These are phyloP conservation scores for Neoitamus cyanurus DNA, from an alignment of 2,888 invertebrate species.

Conservation along the genomic window DNA sequence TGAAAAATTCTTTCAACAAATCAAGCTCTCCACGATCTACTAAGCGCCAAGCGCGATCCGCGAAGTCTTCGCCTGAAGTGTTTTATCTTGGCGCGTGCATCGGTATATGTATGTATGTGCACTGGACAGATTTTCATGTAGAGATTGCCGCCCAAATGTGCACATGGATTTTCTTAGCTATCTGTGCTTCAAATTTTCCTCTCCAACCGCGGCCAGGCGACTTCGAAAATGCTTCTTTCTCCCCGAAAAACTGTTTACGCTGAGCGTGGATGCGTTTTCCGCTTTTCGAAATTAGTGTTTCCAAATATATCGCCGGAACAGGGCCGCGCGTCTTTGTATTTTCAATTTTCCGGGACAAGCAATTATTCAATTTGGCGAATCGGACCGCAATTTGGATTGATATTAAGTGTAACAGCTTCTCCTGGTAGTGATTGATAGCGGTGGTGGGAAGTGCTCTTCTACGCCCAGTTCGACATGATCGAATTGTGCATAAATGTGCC, in stretches of 20 bases:
- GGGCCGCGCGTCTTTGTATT: background rate
- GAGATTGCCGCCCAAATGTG: background rate
- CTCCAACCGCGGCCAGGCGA: background rate
- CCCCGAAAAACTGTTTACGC: background rate
- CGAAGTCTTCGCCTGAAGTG: background rate
- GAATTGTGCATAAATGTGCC: background rate
- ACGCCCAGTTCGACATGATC: background rate
- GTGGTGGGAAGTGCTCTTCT: background rate
- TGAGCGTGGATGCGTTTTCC: conserved; percentile 23
- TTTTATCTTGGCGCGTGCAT: background rate
- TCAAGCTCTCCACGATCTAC: background rate
- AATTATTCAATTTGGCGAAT: background rate
- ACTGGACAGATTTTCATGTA: too few relatives aligned
- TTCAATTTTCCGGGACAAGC: background rate
- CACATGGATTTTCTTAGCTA: background rate
- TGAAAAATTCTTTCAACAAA: conserved; percentile 30
- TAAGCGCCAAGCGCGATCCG: background rate
- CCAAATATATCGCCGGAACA: background rate
- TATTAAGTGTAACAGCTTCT: background rate
- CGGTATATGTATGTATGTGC: too few relatives aligned
- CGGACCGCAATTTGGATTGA: background rate
- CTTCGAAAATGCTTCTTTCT: conserved; percentile 12
- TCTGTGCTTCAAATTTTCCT: background rate
- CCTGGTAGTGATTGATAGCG: background rate
- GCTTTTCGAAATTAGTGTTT: conserved; percentile 31